These are phyloP conservation scores for Malurus alboscapulatus DNA, from an alignment of 2,113 vertebrate species.

Conservation along the genomic window DNA sequence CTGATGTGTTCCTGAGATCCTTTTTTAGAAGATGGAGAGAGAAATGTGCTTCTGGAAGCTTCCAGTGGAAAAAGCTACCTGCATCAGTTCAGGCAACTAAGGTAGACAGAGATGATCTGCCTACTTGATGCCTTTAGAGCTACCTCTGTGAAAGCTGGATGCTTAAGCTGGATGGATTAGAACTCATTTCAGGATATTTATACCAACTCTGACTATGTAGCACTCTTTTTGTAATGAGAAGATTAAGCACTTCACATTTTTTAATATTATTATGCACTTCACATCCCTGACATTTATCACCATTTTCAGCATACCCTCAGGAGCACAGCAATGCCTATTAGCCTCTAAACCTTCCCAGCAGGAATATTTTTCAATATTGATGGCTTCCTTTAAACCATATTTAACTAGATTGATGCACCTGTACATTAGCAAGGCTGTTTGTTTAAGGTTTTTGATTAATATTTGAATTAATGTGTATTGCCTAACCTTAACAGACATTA, in stretches of 20 bases:
- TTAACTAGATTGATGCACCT: background rate
- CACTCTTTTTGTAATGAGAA: background rate
- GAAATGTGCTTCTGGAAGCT: background rate
- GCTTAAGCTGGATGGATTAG: background rate
- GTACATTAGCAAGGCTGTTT: background rate
- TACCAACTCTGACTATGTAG: background rate
- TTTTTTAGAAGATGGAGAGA: background rate
- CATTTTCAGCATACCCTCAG: background rate
- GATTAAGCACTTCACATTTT: background rate
- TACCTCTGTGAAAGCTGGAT: background rate
- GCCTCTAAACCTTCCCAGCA: background rate
- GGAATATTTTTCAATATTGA: background rate
- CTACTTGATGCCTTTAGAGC: background rate
- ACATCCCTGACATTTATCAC: slow-evolving; percentile 3
- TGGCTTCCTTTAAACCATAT: background rate
- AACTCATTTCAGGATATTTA: background rate
- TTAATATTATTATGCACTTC: background rate
- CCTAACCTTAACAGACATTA: background rate
- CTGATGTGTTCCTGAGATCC: background rate
- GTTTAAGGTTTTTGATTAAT: rapidly evolving
- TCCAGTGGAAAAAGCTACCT: background rate
- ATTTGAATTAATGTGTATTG: background rate
- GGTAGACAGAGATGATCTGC: background rate
- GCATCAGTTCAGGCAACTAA: background rate
- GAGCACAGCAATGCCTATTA: background rate